Conservation (phyloP, 1,140 invertebrate genomes). For the Acromyrmex echinatior region DNA sequence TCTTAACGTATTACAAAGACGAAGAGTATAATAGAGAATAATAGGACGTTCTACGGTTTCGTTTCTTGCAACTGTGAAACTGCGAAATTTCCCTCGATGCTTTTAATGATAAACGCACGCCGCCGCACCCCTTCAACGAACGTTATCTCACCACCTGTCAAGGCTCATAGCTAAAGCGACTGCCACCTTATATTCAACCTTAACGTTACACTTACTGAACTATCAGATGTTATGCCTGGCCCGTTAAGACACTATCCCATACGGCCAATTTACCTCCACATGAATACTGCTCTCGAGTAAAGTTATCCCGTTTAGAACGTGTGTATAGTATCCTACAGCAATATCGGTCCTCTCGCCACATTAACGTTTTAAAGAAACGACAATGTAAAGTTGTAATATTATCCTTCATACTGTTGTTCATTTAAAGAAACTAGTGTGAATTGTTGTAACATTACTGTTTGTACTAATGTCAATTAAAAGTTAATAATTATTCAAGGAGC, state of each 20-base stretch:
- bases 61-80: conserved; percentile 55
- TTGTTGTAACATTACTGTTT: not conserved
- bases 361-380: conserved; percentile 29
- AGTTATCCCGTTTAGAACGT: conserved; percentile 23
- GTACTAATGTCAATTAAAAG: not conserved
- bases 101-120: conserved; percentile 77
- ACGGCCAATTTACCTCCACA: conserved; percentile 62
- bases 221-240: conserved; percentile 77
- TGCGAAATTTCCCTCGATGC: conserved; percentile 78
- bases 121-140: conserved; percentile 64
- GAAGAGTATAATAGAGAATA: conserved; percentile 1
- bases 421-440: not conserved
- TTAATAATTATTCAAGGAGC: no score
- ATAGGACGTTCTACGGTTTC: conserved; percentile 61
- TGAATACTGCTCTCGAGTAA: conserved; percentile 28
- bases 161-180: conserved; percentile 69
- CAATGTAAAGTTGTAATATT: no score
- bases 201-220: conserved; percentile 76
- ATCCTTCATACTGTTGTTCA: not conserved
- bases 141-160: conserved; percentile 78
- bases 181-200: conserved; percentile 75
- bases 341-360: not conserved
- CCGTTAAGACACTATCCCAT: conserved; percentile 68
- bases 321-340: not conserved
- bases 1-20: conserved; percentile 56